Percentiles rank a stretch among this genome's conserved stretches.
Evolutionary conservation across 2,888 invertebrate genomes (phyloP).

Genomic region (Drosophila antonietae): DNA sequence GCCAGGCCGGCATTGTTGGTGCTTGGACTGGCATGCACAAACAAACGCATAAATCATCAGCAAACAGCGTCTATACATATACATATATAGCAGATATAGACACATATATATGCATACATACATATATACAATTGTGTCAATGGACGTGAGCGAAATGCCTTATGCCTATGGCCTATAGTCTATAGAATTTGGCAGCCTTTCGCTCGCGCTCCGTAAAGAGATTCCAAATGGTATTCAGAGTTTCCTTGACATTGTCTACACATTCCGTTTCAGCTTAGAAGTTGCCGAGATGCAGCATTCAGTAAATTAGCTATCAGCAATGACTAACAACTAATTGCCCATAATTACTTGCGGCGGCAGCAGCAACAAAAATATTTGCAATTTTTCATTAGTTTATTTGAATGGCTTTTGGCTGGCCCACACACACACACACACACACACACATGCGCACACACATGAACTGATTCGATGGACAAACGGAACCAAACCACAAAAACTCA

Average conservation of each 20-base stretch:
- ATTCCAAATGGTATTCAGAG: constrained; percentile 23
- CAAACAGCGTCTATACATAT: neutral
- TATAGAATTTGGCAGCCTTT: constrained; percentile 26
- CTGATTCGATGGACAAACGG: constrained; percentile 16
- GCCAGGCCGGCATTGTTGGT: constrained; percentile 6
- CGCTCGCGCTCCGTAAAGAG: constrained; percentile 13
- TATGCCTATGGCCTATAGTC: constrained; percentile 15
- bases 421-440: constrained; percentile 12
- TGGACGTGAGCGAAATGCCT: constrained; percentile 65
- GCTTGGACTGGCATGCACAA: constrained; percentile 15
- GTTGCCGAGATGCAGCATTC: constrained; percentile 46
- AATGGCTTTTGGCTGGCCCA: constrained; percentile 26
- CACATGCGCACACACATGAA: constrained; percentile 4
- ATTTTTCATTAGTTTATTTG: constrained; percentile 54
- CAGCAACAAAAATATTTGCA: constrained; percentile 46
- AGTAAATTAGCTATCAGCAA: constrained; percentile 20
- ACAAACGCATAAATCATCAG: constrained; percentile 11
- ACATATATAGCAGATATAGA: neutral
- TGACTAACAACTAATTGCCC: constrained; percentile 61
- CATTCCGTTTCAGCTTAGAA: constrained; percentile 57
- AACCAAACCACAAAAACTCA: constrained; percentile 71
- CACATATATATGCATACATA: neutral
- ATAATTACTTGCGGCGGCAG: constrained; percentile 59
- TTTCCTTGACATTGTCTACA: constrained; percentile 55
- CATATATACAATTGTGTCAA: constrained; percentile 31